A percentile compares a stretch with the other conserved stretches of the same genome.
Evolutionary conservation across 2,113 vertebrate species (phyloP).

Genomic region (Brachionichthys hirsutus): DNA sequence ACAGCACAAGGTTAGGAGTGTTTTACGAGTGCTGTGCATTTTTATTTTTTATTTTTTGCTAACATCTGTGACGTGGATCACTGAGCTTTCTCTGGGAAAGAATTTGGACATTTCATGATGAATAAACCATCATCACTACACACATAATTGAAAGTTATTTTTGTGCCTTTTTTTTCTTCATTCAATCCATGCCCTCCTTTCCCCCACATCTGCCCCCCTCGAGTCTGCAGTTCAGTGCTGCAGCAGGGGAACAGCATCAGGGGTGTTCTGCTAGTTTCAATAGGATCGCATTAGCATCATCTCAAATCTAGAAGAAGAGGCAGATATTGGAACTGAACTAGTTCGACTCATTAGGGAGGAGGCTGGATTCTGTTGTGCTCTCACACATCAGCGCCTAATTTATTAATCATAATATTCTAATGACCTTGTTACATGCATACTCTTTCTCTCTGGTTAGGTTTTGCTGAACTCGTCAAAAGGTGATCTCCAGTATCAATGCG

Average conservation of each 20-base stretch:
- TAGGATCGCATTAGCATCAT: too few species aligned
- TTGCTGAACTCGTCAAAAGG: conserved; percentile 21
- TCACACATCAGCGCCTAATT: conserved; percentile 37
- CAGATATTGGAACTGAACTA: conserved; percentile 54
- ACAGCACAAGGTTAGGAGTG: conserved; percentile 25
- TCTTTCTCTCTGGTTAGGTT: conserved; percentile 16
- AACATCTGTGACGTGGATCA: conserved; percentile 11
- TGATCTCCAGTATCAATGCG: conserved; percentile 23
- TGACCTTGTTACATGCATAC: conserved; percentile 65
- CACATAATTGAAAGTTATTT: not conserved
- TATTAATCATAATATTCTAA: conserved; percentile 67
- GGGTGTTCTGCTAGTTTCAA: too few species aligned
- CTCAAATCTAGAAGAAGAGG: not conserved
- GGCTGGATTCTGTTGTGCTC: conserved; percentile 13
- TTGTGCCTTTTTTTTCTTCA: not conserved
- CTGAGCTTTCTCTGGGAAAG: conserved; percentile 8
- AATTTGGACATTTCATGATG: not conserved
- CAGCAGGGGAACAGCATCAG: too few species aligned
- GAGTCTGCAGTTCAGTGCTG: not conserved
- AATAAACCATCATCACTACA: conserved; percentile 12
- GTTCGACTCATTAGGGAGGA: conserved; percentile 60
- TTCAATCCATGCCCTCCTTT: not conserved
- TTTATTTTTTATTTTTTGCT: conserved; percentile 19
- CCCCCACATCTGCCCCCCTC: not conserved
- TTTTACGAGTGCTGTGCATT: conserved; percentile 4